Conservation (phyloP, 2,888 invertebrate species). For the Tachina grossa region DNA sequence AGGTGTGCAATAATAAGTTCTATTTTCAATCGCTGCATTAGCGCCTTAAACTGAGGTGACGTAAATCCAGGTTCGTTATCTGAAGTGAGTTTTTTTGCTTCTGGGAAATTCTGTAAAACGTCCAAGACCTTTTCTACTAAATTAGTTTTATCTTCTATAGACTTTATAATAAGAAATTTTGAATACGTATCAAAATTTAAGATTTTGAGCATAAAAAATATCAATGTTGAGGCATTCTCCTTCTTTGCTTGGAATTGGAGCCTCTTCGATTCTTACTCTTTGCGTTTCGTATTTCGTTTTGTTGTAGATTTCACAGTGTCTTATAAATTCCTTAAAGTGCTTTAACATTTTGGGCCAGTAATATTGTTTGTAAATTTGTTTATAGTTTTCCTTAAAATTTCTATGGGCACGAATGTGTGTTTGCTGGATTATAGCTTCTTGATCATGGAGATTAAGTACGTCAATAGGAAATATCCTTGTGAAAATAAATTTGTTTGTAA, state of each 20-base stretch:
- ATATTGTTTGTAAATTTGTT: constrained; percentile 11
- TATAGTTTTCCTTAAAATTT: constrained; percentile 46
- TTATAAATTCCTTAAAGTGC: constrained; percentile 33
- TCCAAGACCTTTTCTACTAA: constrained; percentile 5
- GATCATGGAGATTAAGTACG: constrained; percentile 19
- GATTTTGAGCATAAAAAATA: constrained; percentile 33
- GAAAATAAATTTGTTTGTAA: constrained; percentile 41
- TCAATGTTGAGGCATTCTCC: constrained; percentile 33
- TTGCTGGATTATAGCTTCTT: constrained; percentile 34
- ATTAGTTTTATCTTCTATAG: constrained; percentile 23
- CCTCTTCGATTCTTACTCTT: constrained; percentile 27
- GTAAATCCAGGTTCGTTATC: background rate
- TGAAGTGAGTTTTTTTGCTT: constrained; percentile 17
- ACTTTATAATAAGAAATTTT: constrained; percentile 11
- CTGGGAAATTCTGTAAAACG: background rate
- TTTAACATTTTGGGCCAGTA: constrained; percentile 35
- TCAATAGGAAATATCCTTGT: constrained; percentile 15
- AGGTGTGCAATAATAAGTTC: background rate
- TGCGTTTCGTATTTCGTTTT: background rate
- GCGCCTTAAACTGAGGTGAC: background rate
- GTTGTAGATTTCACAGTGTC: background rate
- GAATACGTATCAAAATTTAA: constrained; percentile 42
- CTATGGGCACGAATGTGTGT: constrained; percentile 51
- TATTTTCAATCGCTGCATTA: background rate
- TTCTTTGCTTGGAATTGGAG: constrained; percentile 34